phyloP scores from a whole-genome alignment of 2,797 vertebrate genomes.

The Channa striata region DNA sequence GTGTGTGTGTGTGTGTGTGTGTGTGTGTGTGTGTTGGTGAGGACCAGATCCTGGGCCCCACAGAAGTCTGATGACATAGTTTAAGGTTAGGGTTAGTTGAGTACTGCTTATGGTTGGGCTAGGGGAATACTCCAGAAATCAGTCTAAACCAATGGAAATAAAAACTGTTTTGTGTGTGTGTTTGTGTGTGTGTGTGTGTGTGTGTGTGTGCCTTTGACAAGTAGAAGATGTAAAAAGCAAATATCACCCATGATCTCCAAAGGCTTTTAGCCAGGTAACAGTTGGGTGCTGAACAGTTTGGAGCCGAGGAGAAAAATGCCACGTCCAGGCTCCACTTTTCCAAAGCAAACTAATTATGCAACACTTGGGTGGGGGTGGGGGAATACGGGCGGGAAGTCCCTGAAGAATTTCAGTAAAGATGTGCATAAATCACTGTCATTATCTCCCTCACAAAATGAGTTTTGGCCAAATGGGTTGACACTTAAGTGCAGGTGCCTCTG shows the following conservation, averaged over 20 bases:
- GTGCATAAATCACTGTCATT: conserved; percentile 32
- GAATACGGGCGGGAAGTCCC: neutral
- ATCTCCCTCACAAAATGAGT: conserved; percentile 14
- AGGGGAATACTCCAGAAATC: no score
- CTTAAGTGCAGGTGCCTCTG: neutral
- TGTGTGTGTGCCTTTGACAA: conserved; percentile 27
- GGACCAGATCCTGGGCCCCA: no score
- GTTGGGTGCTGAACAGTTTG: conserved; percentile 68
- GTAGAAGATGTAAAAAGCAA: conserved; percentile 39
- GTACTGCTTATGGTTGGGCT: no score
- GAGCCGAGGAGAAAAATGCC: conserved; percentile 74
- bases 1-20: no score
- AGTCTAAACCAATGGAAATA: no score
- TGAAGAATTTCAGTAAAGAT: conserved; percentile 13
- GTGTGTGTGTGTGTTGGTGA: no score
- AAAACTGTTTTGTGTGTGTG: conserved; percentile 13
- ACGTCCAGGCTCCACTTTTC: conserved; percentile 65
- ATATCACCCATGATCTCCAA: conserved; percentile 74
- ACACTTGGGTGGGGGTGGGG: conserved; percentile 11
- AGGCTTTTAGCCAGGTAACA: conserved; percentile 59
- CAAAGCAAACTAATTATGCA: conserved; percentile 50
- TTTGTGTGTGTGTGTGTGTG: conserved; percentile 1
- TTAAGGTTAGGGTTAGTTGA: no score
- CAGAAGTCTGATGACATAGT: no score
- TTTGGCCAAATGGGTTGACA: neutral